Conservation (phyloP, 2,113 vertebrate genomes). For the Channa maculata region DNA sequence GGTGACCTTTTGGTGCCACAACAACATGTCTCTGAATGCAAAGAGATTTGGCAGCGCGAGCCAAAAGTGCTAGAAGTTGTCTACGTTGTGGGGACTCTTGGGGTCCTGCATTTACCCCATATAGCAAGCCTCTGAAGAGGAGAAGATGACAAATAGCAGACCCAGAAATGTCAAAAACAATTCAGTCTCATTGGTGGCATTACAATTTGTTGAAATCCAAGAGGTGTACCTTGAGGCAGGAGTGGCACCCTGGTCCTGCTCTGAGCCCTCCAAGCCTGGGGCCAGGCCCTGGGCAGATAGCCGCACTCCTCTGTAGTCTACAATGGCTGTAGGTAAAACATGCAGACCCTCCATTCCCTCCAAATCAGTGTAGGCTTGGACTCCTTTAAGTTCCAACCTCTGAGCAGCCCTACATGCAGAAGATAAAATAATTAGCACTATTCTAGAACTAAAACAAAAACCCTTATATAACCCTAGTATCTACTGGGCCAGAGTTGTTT, state of each 20-base stretch:
- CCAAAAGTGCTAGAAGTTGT: slow-evolving; percentile 79
- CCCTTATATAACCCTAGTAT: neutral
- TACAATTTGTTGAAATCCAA: neutral
- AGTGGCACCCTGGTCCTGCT: slow-evolving; percentile 68
- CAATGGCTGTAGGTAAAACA: slow-evolving; percentile 85
- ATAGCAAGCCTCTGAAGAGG: slow-evolving; percentile 78
- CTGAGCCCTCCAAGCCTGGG: slow-evolving; percentile 81
- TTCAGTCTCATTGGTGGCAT: neutral
- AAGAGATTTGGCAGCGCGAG: slow-evolving; percentile 80
- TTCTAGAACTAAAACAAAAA: neutral
- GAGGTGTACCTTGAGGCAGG: slow-evolving; percentile 59
- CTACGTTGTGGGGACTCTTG: slow-evolving; percentile 80
- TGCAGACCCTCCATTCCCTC: slow-evolving; percentile 79
- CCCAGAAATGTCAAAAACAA: neutral
- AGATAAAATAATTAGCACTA: neutral
- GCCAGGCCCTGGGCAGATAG: slow-evolving; percentile 86
- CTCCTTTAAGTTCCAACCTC: slow-evolving; percentile 82
- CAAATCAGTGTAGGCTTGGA: slow-evolving; percentile 83
- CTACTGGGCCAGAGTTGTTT: too few relatives aligned
- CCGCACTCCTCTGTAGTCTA: slow-evolving; percentile 86
- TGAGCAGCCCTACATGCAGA: slow-evolving; percentile 77
- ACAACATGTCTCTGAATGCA: slow-evolving; percentile 81
- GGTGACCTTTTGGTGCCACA: slow-evolving; percentile 68
- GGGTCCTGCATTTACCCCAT: slow-evolving; percentile 80
- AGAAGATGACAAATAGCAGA: slow-evolving; percentile 9